A percentile compares a stretch with the other conserved stretches of the same genome.
phyloP scores from a whole-genome alignment of 1,140 invertebrate species.

The Pachyrhynchus sulphureomaculatus region DNA sequence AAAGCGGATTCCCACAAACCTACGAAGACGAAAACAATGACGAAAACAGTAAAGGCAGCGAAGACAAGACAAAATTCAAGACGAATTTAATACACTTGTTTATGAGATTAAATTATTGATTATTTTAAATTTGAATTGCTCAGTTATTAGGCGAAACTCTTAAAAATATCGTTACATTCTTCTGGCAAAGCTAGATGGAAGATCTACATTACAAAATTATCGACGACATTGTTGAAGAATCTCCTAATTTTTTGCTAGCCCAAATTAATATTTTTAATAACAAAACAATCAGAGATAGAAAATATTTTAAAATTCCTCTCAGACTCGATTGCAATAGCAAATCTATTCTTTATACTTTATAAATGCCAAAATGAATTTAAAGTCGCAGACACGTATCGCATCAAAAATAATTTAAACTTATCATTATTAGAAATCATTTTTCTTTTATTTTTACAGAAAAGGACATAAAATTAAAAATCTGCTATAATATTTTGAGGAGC shows the following conservation, averaged over 20 bases:
- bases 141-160: slow-evolving; percentile 12
- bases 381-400: not conserved
- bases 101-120: slow-evolving; percentile 23
- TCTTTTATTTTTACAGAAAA: slow-evolving; percentile 11
- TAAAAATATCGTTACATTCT: slow-evolving; percentile 25
- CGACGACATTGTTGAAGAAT: slow-evolving; percentile 15
- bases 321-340: not conserved
- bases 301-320: slow-evolving; percentile 17
- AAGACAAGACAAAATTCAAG: not conserved
- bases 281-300: slow-evolving; percentile 11
- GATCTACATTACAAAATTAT: slow-evolving; percentile 24
- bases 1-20: not conserved
- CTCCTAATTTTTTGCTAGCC: not conserved
- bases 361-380: slow-evolving; percentile 16
- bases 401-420: slow-evolving; percentile 11
- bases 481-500: slow-evolving; percentile 17
- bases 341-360: slow-evolving; percentile 16
- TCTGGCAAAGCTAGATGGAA: slow-evolving; percentile 18
- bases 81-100: slow-evolving; percentile 16
- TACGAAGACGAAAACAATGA: not conserved
- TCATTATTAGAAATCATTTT: slow-evolving; percentile 16
- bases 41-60: not conserved
- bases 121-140: slow-evolving; percentile 22
- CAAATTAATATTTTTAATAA: slow-evolving; percentile 15
- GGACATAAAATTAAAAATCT: slow-evolving; percentile 21